Percentiles rank a stretch among this genome's conserved stretches.
Conservation (phyloP, 2,797 vertebrate genomes). For the Phoebastria nigripes region DNA sequence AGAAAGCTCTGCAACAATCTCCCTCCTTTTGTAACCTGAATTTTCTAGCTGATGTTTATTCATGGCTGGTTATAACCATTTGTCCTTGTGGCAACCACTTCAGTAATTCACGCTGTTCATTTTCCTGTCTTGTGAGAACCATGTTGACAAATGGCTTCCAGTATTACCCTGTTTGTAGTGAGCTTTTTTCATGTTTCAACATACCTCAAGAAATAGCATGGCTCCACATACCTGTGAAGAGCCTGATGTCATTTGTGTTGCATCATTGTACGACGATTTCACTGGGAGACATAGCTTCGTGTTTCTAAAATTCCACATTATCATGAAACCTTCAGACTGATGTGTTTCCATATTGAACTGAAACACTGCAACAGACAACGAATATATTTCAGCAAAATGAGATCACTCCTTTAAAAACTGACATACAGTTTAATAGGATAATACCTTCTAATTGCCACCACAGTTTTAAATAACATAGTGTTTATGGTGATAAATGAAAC, state of each 20-base stretch:
- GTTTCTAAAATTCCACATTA: background rate
- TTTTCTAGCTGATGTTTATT: background rate
- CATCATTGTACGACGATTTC: fast-evolving
- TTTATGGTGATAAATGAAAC: background rate
- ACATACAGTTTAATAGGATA: background rate
- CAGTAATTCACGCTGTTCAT: fast-evolving
- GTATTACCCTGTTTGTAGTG: background rate
- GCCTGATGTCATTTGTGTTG: background rate
- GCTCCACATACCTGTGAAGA: background rate
- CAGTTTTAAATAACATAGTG: background rate
- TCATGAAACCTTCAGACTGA: background rate
- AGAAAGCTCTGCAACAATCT: background rate
- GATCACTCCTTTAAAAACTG: background rate
- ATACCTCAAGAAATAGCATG: background rate
- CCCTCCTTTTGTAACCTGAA: no score
- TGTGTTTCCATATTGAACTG: background rate
- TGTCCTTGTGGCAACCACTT: background rate
- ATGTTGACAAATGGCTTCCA: fast-evolving
- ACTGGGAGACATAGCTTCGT: fast-evolving
- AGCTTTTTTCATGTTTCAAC: background rate
- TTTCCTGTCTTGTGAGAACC: background rate
- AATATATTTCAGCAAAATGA: background rate
- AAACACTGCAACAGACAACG: background rate
- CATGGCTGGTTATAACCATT: background rate
- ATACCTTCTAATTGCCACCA: background rate